phyloP scores from a whole-genome alignment of 1,140 invertebrate species.

The Diorhabda carinulata region DNA sequence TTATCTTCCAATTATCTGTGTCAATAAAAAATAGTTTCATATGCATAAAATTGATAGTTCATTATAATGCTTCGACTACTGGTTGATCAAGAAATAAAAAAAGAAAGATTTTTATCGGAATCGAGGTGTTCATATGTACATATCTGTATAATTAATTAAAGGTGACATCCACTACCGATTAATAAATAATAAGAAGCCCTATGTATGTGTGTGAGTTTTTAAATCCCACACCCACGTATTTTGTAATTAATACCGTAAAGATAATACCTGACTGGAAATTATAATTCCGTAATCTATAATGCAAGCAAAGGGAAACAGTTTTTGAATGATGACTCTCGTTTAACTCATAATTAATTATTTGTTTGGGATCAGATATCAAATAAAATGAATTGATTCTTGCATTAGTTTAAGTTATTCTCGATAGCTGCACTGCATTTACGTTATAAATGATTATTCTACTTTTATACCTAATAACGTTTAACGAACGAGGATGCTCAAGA shows the following conservation, averaged over 20 bases:
- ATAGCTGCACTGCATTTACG: background rate
- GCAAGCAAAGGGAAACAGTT: background rate
- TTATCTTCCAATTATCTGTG: too few species aligned
- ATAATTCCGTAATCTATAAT: constrained; percentile 4
- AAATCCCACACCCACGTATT: constrained; percentile 9
- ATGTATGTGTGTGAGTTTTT: background rate
- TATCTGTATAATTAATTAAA: background rate
- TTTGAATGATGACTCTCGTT: constrained; percentile 10
- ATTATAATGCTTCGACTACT: background rate
- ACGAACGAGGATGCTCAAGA: too few species aligned
- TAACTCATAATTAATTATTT: constrained; percentile 8
- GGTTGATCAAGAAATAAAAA: background rate
- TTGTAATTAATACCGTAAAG: constrained; percentile 13
- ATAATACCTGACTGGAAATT: constrained; percentile 14
- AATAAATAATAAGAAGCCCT: background rate
- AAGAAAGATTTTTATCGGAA: constrained; percentile 1
- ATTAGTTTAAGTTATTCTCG: constrained; percentile 1
- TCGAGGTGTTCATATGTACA: background rate
- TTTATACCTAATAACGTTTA: too few species aligned
- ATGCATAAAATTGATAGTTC: too few species aligned
- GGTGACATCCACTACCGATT: background rate
- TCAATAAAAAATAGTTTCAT: too few species aligned
- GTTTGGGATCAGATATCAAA: constrained; percentile 2
- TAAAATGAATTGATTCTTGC: background rate
- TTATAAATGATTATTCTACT: too few species aligned